Percentiles rank a stretch among this genome's conserved stretches.
Conservation (phyloP, 1,140 invertebrate genomes). For the Trichonephila clavata region DNA sequence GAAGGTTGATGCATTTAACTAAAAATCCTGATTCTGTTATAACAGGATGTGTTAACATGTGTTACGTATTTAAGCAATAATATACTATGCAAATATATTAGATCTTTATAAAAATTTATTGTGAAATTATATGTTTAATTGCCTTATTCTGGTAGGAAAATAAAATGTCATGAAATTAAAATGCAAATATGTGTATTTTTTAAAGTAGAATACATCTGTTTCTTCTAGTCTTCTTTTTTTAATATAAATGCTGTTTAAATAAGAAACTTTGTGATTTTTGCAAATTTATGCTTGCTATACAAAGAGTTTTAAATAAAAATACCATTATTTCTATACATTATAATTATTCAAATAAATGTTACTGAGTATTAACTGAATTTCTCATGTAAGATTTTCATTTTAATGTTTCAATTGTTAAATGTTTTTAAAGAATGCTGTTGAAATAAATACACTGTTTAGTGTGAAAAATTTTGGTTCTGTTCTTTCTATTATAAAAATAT, state of each 20-base stretch:
- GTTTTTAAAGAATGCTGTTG: constrained; percentile 53
- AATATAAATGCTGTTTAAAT: background rate
- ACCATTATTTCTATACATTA: constrained; percentile 14
- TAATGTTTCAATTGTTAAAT: constrained; percentile 40
- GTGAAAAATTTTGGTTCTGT: constrained; percentile 6
- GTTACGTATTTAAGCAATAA: background rate
- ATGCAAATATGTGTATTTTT: background rate
- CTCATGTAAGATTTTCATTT: constrained; percentile 18
- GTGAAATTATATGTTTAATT: background rate
- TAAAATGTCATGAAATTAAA: background rate
- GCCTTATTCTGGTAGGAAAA: background rate
- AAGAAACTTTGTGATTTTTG: background rate
- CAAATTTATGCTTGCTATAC: constrained; percentile 19
- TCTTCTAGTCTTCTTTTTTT: background rate
- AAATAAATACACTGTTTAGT: constrained; percentile 54
- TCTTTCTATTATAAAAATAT: constrained; percentile 14
- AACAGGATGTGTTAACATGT: background rate
- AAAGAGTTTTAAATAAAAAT: constrained; percentile 17
- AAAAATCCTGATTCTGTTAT: background rate
- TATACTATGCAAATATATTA: constrained; percentile 6
- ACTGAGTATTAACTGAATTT: constrained; percentile 26
- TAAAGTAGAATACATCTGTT: background rate
- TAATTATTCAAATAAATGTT: constrained; percentile 16
- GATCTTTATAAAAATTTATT: background rate
- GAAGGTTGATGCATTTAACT: background rate